Percentiles rank a stretch among this genome's conserved stretches.
These are phyloP conservation scores for Ia io DNA, from an alignment of 2,113 vertebrate genomes.

Conservation along the genomic window DNA sequence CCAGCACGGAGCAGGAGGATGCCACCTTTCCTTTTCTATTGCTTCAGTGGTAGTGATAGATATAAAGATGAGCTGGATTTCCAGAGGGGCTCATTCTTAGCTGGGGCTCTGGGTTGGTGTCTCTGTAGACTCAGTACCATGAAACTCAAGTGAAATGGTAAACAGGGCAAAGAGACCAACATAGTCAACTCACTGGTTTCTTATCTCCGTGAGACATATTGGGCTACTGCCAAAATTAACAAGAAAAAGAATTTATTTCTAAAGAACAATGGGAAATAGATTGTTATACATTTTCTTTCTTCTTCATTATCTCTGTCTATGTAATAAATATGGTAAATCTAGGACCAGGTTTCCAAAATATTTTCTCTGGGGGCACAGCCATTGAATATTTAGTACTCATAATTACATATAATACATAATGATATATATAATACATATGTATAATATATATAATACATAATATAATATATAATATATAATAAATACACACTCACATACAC, in stretches of 20 bases:
- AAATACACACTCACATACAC: no score
- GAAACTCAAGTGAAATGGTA: not conserved
- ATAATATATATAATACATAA: no score
- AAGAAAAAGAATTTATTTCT: not conserved
- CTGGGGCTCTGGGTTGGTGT: not conserved
- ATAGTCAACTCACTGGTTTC: fast-evolving
- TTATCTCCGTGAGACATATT: not conserved
- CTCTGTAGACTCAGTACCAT: not conserved
- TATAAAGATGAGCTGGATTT: not conserved
- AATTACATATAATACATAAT: not conserved
- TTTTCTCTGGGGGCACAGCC: not conserved
- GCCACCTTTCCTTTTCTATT: not conserved
- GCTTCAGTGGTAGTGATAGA: not conserved
- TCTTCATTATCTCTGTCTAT: not conserved
- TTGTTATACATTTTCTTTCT: not conserved
- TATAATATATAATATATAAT: no score
- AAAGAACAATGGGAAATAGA: constrained; percentile 8
- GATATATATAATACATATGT: no score
- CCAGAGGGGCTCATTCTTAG: not conserved
- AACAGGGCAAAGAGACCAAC: fast-evolving
- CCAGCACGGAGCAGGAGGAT: not conserved
- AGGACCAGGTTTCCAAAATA: not conserved
- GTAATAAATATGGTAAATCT: not conserved
- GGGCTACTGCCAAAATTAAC: not conserved
- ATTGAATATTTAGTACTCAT: not conserved